A percentile compares a stretch with the other conserved stretches of the same genome.
These are phyloP conservation scores for Erinaceus europaeus DNA, from an alignment of 2,113 vertebrate species.

Conservation along the genomic window DNA sequence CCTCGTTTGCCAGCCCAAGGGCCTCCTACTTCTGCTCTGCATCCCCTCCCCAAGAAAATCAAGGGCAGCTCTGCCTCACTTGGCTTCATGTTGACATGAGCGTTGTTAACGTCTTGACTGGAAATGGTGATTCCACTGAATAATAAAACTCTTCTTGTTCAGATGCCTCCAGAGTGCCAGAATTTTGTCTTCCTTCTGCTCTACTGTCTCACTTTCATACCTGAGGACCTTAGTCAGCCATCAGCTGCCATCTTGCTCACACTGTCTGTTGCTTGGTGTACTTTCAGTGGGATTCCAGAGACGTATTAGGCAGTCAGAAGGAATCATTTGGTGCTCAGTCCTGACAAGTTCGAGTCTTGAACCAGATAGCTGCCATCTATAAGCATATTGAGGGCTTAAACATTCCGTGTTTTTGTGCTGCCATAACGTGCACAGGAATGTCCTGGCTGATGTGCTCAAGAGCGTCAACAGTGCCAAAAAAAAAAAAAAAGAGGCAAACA, in stretches of 20 bases:
- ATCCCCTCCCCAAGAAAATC: background rate
- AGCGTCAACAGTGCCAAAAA: too few species aligned
- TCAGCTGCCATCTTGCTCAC: background rate
- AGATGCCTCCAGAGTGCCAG: rapidly evolving
- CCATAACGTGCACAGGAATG: too few species aligned
- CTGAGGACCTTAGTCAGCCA: too few species aligned
- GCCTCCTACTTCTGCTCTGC: background rate
- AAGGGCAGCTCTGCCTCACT: background rate
- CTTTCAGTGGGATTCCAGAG: background rate
- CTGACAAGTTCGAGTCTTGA: too few species aligned
- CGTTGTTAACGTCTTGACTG: background rate
- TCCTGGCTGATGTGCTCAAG: too few species aligned
- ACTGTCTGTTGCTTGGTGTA: background rate
- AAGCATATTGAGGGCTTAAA: background rate
- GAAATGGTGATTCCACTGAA: background rate
- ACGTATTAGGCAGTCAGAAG: too few species aligned
- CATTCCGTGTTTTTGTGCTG: too few species aligned
- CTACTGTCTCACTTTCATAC: background rate
- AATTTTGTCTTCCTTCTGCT: background rate
- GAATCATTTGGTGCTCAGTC: too few species aligned
- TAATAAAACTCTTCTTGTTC: background rate
- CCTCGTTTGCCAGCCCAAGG: too few species aligned
- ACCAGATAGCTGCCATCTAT: background rate
- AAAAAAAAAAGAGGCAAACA: too few species aligned
- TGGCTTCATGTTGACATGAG: background rate